Percentiles rank a stretch among this genome's conserved stretches.
Evolutionary conservation across 1,140 invertebrate species (phyloP).

Genomic region (Augochlora pura): DNA sequence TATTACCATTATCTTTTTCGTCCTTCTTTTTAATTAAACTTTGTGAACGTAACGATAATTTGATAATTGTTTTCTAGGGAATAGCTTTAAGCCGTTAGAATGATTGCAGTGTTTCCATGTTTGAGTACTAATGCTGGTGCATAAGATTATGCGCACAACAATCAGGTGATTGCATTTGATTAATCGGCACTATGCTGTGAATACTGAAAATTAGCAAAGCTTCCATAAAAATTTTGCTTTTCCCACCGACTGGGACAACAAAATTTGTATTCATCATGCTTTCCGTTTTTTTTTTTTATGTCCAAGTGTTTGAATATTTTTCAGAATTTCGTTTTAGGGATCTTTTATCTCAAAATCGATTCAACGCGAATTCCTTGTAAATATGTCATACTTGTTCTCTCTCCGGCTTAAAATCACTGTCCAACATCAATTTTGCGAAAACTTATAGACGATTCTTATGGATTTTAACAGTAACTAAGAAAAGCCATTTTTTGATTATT

Average conservation of each 20-base stretch:
- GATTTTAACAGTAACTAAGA: too few species aligned
- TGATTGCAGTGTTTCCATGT: conserved; percentile 1
- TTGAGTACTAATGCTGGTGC: not conserved
- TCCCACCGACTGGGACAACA: not conserved
- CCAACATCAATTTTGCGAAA: too few species aligned
- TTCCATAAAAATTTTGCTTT: conserved; percentile 39
- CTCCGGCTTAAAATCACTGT: not conserved
- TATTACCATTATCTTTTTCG: not conserved
- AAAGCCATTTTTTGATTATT: too few species aligned
- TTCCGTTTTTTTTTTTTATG: not conserved
- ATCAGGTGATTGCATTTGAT: conserved; percentile 31
- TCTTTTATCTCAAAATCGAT: too few species aligned
- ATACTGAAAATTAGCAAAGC: conserved; percentile 13
- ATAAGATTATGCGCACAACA: conserved; percentile 29
- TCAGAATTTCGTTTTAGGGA: too few species aligned
- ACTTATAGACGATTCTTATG: too few species aligned
- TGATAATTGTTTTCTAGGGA: conserved; percentile 16
- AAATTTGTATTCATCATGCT: not conserved
- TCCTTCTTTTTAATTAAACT: not conserved
- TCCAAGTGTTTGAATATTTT: too few species aligned
- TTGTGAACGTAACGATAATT: not conserved
- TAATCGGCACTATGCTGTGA: not conserved
- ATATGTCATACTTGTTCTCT: not conserved
- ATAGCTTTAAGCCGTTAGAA: not conserved
- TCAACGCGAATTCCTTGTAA: conserved; percentile 10